Conservation (phyloP, 2,797 vertebrate genomes). For the Mus caroli region DNA sequence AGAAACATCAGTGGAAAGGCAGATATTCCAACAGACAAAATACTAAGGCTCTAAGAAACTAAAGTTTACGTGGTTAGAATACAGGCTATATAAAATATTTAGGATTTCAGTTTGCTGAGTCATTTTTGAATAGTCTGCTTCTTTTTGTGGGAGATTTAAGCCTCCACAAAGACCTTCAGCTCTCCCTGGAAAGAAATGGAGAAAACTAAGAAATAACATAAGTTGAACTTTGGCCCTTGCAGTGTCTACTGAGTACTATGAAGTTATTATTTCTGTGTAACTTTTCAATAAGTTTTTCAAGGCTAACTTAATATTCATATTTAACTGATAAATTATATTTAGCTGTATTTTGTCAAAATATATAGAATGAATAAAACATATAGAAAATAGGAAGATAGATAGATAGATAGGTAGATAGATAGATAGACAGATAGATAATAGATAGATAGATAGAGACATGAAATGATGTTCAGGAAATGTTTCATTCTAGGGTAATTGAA, state of each 20-base stretch:
- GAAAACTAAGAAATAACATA: constrained; percentile 37
- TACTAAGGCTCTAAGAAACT: not conserved
- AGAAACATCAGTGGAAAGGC: constrained; percentile 9
- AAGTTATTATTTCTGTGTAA: not conserved
- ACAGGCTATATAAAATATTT: not conserved
- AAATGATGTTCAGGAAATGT: not conserved
- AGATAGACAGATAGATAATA: not conserved
- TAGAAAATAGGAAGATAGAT: not conserved
- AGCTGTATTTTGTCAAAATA: not conserved
- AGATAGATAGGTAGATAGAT: not conserved
- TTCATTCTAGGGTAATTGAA: not conserved
- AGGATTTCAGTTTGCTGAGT: constrained; percentile 22
- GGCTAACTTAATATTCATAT: not conserved
- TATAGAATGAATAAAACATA: not conserved
- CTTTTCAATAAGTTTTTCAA: not conserved
- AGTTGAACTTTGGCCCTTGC: not conserved
- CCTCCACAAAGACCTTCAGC: not conserved
- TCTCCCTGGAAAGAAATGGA: not conserved
- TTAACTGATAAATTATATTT: constrained; percentile 49
- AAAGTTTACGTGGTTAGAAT: not conserved
- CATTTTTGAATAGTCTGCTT: not conserved
- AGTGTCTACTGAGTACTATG: not conserved
- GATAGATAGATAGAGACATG: not conserved
- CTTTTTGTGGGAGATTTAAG: constrained; percentile 19
- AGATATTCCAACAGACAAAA: not conserved